These are phyloP conservation scores for Capitulum mitella DNA, from an alignment of 2,888 invertebrate genomes.

Conservation along the genomic window DNA sequence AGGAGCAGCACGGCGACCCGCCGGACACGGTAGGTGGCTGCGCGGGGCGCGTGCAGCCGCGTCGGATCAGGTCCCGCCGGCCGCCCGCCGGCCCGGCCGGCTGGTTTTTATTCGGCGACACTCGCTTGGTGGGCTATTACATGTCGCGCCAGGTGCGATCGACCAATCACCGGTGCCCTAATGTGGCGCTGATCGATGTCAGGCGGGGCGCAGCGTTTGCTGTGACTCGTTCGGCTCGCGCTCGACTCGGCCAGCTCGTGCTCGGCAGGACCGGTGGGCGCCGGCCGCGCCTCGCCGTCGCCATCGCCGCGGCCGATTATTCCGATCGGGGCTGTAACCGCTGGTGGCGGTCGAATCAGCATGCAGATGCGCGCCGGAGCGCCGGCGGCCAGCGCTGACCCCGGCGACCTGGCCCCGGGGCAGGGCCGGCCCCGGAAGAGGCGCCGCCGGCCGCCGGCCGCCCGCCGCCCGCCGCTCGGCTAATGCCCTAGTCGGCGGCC, in stretches of 20 bases:
- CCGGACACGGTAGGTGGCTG: background rate
- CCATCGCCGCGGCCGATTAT: background rate
- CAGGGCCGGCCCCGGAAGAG: background rate
- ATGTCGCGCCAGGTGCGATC: background rate
- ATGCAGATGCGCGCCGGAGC: background rate
- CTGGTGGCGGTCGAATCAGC: background rate
- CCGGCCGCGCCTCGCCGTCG: too few species aligned
- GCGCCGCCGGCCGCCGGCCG: too few species aligned
- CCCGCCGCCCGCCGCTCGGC: too few species aligned
- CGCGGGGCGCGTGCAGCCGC: background rate
- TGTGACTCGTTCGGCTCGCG: too few species aligned
- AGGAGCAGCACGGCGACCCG: conserved; percentile 30
- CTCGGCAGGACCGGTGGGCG: too few species aligned
- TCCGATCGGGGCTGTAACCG: too few species aligned
- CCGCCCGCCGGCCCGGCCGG: too few species aligned
- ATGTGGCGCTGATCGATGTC: background rate
- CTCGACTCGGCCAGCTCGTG: too few species aligned
- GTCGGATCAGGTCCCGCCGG: too few species aligned
- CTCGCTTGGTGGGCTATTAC: too few species aligned
- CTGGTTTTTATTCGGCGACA: background rate
- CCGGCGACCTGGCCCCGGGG: background rate
- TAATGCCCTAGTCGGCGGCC: too few species aligned
- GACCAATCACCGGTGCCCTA: background rate
- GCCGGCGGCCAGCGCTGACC: background rate
- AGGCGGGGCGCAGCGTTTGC: background rate